These are phyloP conservation scores for Steinernema hermaphroditum DNA, from an alignment of 2,888 invertebrate species.

Conservation along the genomic window DNA sequence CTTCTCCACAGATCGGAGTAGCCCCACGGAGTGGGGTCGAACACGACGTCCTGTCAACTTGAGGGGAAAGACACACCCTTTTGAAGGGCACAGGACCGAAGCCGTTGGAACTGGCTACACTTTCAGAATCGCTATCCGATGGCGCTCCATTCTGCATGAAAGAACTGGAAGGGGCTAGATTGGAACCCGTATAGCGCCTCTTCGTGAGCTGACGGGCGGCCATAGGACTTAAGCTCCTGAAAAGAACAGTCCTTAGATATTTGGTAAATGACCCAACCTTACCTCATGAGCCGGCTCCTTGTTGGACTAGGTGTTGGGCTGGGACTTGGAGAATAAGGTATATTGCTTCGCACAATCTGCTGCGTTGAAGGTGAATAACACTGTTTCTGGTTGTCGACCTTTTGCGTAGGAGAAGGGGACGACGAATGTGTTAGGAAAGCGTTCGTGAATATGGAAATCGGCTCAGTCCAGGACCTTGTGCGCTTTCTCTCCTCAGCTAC, in stretches of 20 bases:
- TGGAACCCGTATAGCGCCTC: conserved; percentile 43
- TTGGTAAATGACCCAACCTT: too few species aligned
- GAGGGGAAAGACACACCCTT: conserved; percentile 3
- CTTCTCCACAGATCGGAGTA: too few species aligned
- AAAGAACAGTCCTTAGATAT: too few species aligned
- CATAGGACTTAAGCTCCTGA: conserved; percentile 44
- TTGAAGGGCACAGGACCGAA: background rate
- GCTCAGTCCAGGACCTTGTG: conserved; percentile 55
- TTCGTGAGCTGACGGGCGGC: conserved; percentile 48
- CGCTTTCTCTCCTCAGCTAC: conserved; percentile 49
- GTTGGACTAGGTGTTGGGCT: conserved; percentile 51
- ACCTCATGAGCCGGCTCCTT: conserved; percentile 41
- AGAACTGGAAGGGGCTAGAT: background rate
- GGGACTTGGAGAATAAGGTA: conserved; percentile 62
- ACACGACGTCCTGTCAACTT: background rate
- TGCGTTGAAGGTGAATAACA: conserved; percentile 65
- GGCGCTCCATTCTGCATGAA: background rate
- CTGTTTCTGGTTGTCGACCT: conserved; percentile 44
- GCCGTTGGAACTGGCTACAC: background rate
- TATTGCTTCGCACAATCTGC: conserved; percentile 61
- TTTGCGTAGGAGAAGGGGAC: conserved; percentile 61
- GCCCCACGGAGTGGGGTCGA: background rate
- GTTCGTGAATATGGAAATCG: conserved; percentile 64
- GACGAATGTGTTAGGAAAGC: conserved; percentile 60
- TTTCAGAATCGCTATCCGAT: conserved; percentile 22